Evolutionary conservation across 2,797 vertebrate genomes (phyloP).

Genomic region (Fringilla coelebs): DNA sequence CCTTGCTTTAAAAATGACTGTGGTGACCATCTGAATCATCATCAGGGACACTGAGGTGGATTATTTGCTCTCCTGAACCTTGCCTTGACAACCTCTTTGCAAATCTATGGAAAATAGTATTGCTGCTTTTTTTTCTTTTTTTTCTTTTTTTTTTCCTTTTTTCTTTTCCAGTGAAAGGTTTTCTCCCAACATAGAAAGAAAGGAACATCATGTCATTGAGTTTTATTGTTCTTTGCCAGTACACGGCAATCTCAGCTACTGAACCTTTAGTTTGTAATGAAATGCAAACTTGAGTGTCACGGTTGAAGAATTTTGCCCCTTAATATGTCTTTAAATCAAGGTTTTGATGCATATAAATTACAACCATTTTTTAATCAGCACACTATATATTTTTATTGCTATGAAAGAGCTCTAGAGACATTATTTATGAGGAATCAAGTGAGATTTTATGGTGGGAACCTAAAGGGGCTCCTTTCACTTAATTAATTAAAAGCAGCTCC

Average conservation of each 20-base stretch:
- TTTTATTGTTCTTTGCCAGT: neutral
- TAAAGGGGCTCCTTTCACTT: neutral
- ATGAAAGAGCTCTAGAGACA: neutral
- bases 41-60: neutral
- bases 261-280: neutral
- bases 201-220: neutral
- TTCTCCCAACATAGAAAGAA: neutral
- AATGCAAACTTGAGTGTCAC: neutral
- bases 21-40: neutral
- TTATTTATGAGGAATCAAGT: constrained; percentile 15
- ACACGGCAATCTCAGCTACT: neutral
- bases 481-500: neutral
- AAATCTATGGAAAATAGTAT: neutral
- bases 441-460: neutral
- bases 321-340: neutral
- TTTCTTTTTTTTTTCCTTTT: neutral
- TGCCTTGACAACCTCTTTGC: neutral
- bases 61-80: neutral
- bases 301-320: neutral
- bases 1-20: neutral
- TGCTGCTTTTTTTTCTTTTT: neutral
- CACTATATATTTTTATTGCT: neutral
- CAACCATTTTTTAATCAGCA: neutral
- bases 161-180: neutral
- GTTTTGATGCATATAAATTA: neutral